Conservation (phyloP, 2,113 vertebrate genomes). For the Toxotes chatareus region DNA sequence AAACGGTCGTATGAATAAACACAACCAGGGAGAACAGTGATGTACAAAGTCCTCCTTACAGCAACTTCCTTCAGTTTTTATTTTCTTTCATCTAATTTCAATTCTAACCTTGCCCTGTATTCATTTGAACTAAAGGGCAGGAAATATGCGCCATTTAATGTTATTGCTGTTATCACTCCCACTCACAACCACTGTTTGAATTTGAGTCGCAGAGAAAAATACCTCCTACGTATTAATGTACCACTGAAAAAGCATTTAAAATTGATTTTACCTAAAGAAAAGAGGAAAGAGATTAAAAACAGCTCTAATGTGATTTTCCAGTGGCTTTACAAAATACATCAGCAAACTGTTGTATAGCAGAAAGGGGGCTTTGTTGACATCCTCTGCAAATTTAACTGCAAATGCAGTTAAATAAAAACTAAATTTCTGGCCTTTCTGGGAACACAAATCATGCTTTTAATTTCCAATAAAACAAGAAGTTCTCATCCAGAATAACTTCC, state of each 20-base stretch:
- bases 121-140: slow-evolving; percentile 7
- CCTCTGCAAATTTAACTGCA: slow-evolving; percentile 23
- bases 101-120: not conserved
- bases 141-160: slow-evolving; percentile 6
- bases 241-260: slow-evolving; percentile 17
- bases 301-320: slow-evolving; percentile 38
- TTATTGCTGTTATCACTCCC: slow-evolving; percentile 37
- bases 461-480: slow-evolving; percentile 6
- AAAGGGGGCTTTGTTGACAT: slow-evolving; percentile 8
- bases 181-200: slow-evolving; percentile 36
- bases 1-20: not conserved
- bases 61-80: slow-evolving; percentile 2
- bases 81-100: not conserved
- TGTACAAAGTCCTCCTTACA: not conserved
- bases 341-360: slow-evolving; percentile 21
- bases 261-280: slow-evolving; percentile 8
- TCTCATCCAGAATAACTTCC: slow-evolving; percentile 17
- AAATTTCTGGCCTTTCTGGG: slow-evolving; percentile 21
- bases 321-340: slow-evolving; percentile 20
- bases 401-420: slow-evolving; percentile 20
- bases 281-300: slow-evolving; percentile 32
- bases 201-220: not conserved
- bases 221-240: slow-evolving; percentile 22
- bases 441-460: slow-evolving; percentile 37
- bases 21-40: not conserved